Percentiles rank a stretch among this genome's conserved stretches.
Conservation (phyloP, 2,888 invertebrate species). For the Dermolepida albohirtum region DNA sequence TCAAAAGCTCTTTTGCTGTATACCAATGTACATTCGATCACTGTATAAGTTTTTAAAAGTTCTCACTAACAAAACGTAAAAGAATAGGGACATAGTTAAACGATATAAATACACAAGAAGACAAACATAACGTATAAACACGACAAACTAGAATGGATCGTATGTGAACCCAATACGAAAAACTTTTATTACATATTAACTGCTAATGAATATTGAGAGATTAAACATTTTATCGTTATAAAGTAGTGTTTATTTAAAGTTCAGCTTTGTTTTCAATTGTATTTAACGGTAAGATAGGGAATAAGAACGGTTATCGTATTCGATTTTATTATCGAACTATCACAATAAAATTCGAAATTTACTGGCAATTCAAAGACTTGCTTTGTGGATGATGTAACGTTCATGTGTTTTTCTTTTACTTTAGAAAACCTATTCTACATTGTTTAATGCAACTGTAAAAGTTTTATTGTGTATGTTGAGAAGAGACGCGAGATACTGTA, state of each 20-base stretch:
- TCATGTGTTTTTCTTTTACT: conserved; percentile 35
- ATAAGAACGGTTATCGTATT: conserved; percentile 33
- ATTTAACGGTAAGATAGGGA: conserved; percentile 21
- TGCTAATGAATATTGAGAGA: conserved; percentile 33
- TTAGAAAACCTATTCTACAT: conserved; percentile 30
- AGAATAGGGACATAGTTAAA: conserved; percentile 17
- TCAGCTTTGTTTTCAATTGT: conserved; percentile 32
- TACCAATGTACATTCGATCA: conserved; percentile 3
- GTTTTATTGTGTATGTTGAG: conserved; percentile 32
- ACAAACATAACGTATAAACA: neutral
- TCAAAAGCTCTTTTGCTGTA: conserved; percentile 23
- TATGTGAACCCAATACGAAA: neutral
- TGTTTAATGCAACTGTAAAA: conserved; percentile 35
- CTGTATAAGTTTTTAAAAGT: conserved; percentile 4
- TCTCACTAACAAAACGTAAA: conserved; percentile 15
- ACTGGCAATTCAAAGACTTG: conserved; percentile 35
- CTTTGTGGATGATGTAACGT: conserved; percentile 35
- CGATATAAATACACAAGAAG: conserved; percentile 7
- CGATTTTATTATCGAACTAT: conserved; percentile 34
- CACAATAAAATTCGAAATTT: conserved; percentile 38
- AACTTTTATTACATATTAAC: conserved; percentile 30
- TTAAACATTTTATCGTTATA: conserved; percentile 19
- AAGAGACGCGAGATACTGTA: conserved; percentile 7
- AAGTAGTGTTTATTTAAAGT: conserved; percentile 33
- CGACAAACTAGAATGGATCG: conserved; percentile 10